Conservation (phyloP, 1,140 invertebrate species). For the Drosophila kepulauana region DNA sequence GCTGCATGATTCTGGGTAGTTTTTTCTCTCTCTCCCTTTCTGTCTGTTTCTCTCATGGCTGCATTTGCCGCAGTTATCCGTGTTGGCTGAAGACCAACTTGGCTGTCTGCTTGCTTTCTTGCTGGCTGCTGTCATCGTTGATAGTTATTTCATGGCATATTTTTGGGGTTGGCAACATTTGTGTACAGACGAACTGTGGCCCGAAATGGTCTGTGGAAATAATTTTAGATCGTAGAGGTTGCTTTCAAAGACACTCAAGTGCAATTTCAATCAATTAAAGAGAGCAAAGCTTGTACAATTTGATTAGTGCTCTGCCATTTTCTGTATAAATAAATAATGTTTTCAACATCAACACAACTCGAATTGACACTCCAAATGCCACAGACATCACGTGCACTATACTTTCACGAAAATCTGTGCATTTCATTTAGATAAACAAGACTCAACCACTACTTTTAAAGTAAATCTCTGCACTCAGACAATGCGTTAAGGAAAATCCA, state of each 20-base stretch:
- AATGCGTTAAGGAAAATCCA: not conserved
- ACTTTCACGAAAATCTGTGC: not conserved
- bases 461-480: slow-evolving; percentile 3
- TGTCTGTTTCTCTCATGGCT: not conserved
- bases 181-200: slow-evolving; percentile 27
- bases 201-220: slow-evolving; percentile 24
- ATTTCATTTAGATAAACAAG: not conserved
- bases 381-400: not conserved
- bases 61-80: slow-evolving; percentile 33
- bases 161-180: slow-evolving; percentile 20
- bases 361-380: not conserved
- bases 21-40: not conserved
- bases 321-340: not conserved
- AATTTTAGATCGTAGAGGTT: slow-evolving; percentile 7
- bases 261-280: slow-evolving; percentile 3
- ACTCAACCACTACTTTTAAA: too few species aligned
- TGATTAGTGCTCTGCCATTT: not conserved
- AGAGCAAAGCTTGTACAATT: not conserved
- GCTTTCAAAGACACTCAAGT: not conserved
- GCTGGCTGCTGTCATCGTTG: slow-evolving; percentile 53
- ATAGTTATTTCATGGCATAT: slow-evolving; percentile 62
- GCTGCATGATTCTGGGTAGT: slow-evolving; percentile 11
- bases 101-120: slow-evolving; percentile 17
- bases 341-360: not conserved
- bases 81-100: slow-evolving; percentile 71